These are phyloP conservation scores for Gonatopus flavifemur DNA, from an alignment of 1,140 invertebrate species.

Conservation along the genomic window DNA sequence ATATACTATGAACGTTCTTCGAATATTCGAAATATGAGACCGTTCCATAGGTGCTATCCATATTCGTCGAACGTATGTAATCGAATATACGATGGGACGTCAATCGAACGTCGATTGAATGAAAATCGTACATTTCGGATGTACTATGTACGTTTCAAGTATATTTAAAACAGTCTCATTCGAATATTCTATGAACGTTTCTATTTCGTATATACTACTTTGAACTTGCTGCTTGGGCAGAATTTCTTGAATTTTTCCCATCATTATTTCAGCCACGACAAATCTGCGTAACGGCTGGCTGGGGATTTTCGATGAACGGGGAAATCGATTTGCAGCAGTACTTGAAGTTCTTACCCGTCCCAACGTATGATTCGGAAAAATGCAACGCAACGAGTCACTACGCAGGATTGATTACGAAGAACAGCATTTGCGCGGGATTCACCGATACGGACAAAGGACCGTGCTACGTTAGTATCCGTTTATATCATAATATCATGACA, in stretches of 20 bases:
- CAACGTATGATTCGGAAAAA: slow-evolving; percentile 58
- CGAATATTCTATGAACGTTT: neutral
- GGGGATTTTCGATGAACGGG: slow-evolving; percentile 60
- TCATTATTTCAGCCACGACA: slow-evolving; percentile 53
- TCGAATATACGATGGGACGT: too few relatives aligned
- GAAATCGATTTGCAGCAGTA: slow-evolving; percentile 60
- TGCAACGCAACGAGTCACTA: slow-evolving; percentile 67
- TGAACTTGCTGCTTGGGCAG: too few relatives aligned
- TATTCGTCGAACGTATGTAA: too few relatives aligned
- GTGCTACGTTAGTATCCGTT: slow-evolving; percentile 60
- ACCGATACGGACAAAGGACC: slow-evolving; percentile 61
- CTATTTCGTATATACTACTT: too few relatives aligned
- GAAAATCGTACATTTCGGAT: too few relatives aligned
- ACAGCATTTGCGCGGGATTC: slow-evolving; percentile 64
- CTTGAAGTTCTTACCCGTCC: slow-evolving; percentile 61
- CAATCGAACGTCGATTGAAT: too few relatives aligned
- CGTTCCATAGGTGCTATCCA: too few relatives aligned
- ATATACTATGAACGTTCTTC: too few relatives aligned
- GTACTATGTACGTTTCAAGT: too few relatives aligned
- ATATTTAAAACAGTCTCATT: too few relatives aligned
- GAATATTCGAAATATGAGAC: too few relatives aligned
- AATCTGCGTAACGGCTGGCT: slow-evolving; percentile 64
- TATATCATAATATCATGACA: neutral
- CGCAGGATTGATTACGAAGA: slow-evolving; percentile 59
- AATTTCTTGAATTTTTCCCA: neutral